Evolutionary conservation across 2,113 vertebrate species (phyloP).

Genomic region (Tychaedon coryphoeus): DNA sequence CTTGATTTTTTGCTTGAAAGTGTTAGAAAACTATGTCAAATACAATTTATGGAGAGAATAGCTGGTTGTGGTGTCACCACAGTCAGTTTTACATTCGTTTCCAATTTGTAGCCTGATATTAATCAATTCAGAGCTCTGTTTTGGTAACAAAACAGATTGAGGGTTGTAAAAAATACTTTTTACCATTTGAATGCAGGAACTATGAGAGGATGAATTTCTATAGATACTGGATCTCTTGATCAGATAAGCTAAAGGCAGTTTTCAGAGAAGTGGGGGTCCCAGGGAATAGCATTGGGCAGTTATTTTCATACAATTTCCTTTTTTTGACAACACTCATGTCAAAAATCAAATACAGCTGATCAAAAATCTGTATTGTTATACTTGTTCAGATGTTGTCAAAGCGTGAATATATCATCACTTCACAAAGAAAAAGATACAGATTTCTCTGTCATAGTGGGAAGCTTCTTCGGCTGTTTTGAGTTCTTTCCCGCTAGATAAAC

Average conservation of each 20-base stretch:
- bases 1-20: background rate
- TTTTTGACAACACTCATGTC: background rate
- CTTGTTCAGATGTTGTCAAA: background rate
- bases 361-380: background rate
- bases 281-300: background rate
- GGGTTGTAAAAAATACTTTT: background rate
- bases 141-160: background rate
- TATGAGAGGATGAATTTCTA: background rate
- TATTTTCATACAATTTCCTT: background rate
- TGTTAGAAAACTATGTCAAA: background rate
- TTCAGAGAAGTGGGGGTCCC: background rate
- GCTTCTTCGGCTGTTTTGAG: background rate
- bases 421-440: fast-evolving
- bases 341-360: background rate
- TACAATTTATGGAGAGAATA: background rate
- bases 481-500: background rate
- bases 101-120: background rate
- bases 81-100: background rate
- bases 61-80: background rate
- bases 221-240: background rate
- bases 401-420: fast-evolving
- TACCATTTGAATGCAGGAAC: background rate
- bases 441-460: background rate
- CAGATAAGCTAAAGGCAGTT: background rate
- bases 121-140: background rate